Percentiles rank a stretch among this genome's conserved stretches.
phyloP scores from a whole-genome alignment of 2,113 vertebrate genomes.

The Paraplagusia blochii region DNA sequence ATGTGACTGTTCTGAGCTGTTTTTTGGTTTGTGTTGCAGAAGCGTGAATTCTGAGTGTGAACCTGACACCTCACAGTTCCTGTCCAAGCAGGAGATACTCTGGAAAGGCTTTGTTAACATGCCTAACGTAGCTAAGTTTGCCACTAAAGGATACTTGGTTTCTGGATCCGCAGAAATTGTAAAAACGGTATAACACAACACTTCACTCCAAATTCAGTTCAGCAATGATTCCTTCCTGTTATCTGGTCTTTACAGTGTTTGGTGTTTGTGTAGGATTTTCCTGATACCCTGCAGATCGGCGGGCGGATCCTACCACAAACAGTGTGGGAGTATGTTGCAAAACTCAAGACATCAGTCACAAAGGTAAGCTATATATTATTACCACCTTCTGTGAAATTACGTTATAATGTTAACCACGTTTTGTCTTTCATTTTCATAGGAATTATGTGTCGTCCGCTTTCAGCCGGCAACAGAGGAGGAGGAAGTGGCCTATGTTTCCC shows the following conservation, averaged over 20 bases:
- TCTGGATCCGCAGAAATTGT: conserved; percentile 89
- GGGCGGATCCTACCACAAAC: conserved; percentile 93
- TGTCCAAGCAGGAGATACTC: conserved; percentile 84
- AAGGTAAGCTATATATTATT: conserved; percentile 78
- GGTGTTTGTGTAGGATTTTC: conserved; percentile 83
- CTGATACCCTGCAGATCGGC: conserved; percentile 94
- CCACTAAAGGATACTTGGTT: conserved; percentile 92
- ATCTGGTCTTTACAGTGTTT: background rate
- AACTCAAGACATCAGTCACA: conserved; percentile 90
- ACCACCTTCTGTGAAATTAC: background rate
- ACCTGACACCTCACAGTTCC: conserved; percentile 82
- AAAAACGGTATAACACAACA: conserved; percentile 79
- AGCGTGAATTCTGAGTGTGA: conserved; percentile 72
- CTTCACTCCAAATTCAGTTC: background rate
- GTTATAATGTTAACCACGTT: background rate
- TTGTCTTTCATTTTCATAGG: conserved; percentile 71
- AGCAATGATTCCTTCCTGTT: background rate
- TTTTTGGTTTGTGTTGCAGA: conserved; percentile 58
- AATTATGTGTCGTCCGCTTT: conserved; percentile 94
- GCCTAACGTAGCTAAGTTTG: conserved; percentile 95
- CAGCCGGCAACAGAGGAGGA: conserved; percentile 95
- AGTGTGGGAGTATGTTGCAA: conserved; percentile 97
- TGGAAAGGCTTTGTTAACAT: conserved; percentile 99
- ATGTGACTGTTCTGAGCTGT: conserved; percentile 12
- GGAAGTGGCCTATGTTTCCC: conserved; percentile 94